Base-by-base conservation (phyloP, 2,888 invertebrate species). In the Sarcophaga variegata region DNA sequence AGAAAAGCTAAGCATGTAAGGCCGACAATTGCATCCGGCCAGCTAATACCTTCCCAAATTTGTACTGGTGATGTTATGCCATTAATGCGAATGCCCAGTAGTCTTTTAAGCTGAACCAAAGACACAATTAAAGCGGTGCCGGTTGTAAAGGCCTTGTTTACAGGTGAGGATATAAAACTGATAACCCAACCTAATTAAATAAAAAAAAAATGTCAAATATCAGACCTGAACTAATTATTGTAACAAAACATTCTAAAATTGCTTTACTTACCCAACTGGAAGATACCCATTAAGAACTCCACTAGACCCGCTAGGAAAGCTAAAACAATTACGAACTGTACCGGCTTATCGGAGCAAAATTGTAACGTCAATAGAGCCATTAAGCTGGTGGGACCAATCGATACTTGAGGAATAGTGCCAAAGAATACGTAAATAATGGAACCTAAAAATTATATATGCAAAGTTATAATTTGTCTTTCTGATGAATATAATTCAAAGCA, bases 371-470 rank as follows among this genome's bases (percentile, higher is more conserved):
- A 94, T 76, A 99, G 94, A 59, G 98, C 96, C 97, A 98, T 97
- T 85, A 99, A 95, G 89, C 98, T 98, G 0, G 98, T 98, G 0
- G 99, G 98, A n/a, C 99, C 97, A 88, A 97, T 97, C 0, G 97
- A 97, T 3, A 97, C 97, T 94, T 97, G 96, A 91, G 96, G 97
- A 88, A 97, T 96, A 0, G 98, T 97, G 63, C 99, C 99, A 90
- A 99, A 96, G 89, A 97, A 93, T 78, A 97, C 95, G 94, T 99
- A 99, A 78, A 98, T 94, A 90, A 98, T 96, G 77, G 97, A 96
- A n/a, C 96, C 96, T 95, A 2, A 62, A 78, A 37, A 10, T 11
- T 59, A 64, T 60, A 59, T 12, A 17, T 17, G 27, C 11, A 25
- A 37, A 77, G 62, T 22, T 22, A 83, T 14, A 60, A 37, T 1